Percentiles rank a stretch among this genome's conserved stretches.
Conservation (phyloP, 1,140 invertebrate genomes). For the Drosophila sturtevanti region DNA sequence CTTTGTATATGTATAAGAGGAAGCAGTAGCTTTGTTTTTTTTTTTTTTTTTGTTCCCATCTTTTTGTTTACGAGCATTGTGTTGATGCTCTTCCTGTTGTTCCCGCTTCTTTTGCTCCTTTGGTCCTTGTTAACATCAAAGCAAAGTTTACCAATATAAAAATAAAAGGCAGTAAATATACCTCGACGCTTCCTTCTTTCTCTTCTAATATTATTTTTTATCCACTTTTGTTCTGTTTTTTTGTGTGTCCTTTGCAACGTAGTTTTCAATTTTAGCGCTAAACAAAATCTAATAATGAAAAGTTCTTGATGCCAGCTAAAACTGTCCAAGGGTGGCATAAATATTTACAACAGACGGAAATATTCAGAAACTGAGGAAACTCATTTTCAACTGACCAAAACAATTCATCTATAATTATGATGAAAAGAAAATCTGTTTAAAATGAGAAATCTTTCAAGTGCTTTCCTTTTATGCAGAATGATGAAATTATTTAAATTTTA, state of each 20-base stretch:
- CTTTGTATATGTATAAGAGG: not conserved
- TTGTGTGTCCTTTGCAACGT: not conserved
- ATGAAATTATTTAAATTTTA: not conserved
- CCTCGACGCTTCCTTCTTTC: not conserved
- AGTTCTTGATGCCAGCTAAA: not conserved
- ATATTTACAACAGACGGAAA: not conserved
- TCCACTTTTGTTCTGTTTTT: not conserved
- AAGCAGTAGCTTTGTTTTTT: slow-evolving; percentile 43
- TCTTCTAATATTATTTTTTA: not conserved
- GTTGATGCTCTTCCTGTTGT: not conserved
- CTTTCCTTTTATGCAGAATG: not conserved
- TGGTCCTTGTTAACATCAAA: slow-evolving; percentile 14
- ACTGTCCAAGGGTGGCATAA: not conserved
- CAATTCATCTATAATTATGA: not conserved
- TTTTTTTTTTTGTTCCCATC: slow-evolving; percentile 31
- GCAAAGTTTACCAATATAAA: slow-evolving; percentile 11
- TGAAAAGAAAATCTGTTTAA: not conserved
- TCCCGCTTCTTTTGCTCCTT: not conserved
- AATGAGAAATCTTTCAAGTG: not conserved
- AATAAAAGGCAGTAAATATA: slow-evolving; percentile 1
- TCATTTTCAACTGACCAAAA: not conserved
- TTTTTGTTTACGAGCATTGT: slow-evolving; percentile 12
- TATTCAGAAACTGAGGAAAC: slow-evolving; percentile 2
- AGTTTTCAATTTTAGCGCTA: slow-evolving; percentile 15
- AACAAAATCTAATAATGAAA: slow-evolving; percentile 11